Conservation (phyloP, 2,888 invertebrate species). For the Zhuqinia jingwanae region DNA sequence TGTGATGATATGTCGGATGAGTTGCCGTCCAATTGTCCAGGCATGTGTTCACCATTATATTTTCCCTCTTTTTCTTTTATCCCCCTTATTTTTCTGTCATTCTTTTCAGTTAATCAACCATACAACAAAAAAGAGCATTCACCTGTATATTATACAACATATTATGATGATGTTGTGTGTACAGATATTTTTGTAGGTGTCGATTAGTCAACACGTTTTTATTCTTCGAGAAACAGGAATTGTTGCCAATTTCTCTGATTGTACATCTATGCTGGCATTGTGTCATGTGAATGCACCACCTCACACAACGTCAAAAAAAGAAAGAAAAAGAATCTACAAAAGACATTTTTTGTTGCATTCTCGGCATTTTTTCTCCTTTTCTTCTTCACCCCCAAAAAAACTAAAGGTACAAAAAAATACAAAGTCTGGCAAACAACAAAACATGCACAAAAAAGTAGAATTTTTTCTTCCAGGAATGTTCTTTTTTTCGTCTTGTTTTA, state of each 20-base stretch:
- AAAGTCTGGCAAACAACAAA: no score
- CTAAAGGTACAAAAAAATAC: no score
- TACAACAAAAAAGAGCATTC: neutral
- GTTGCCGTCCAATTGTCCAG: constrained; percentile 78
- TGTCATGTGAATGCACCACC: no score
- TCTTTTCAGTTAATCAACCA: neutral
- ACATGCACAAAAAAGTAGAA: no score
- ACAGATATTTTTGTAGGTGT: constrained; percentile 1
- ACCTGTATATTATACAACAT: neutral
- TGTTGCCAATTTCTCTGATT: neutral
- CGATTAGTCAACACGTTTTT: neutral
- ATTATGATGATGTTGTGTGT: neutral
- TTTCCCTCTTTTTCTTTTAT: no score
- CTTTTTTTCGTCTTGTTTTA: no score
- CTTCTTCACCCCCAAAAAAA: neutral
- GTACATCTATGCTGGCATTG: no score
- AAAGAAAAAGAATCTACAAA: constrained; percentile 1
- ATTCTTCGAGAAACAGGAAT: neutral
- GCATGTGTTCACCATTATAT: constrained; percentile 48
- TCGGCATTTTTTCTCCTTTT: constrained; percentile 32
- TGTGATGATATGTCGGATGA: constrained; percentile 77
- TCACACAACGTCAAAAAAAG: neutral
- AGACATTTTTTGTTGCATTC: constrained; percentile 44
- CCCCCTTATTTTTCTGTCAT: neutral
- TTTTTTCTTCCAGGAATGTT: no score